Conservation (phyloP, 1,140 invertebrate genomes). For the Aphaenogaster rudis region DNA sequence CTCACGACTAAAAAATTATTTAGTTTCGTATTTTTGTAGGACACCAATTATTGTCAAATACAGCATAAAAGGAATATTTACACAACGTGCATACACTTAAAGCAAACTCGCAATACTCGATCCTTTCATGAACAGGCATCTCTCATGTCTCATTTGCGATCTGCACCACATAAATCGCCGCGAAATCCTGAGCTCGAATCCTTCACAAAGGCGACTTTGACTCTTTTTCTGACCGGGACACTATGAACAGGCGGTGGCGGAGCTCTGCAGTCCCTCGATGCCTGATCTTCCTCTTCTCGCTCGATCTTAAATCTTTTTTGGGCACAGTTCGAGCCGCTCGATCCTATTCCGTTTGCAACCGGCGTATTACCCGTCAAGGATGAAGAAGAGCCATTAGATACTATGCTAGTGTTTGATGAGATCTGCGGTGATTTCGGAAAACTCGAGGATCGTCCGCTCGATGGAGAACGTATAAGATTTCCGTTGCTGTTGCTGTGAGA, state of each 20-base stretch:
- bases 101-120: background rate
- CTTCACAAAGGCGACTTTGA: conserved; percentile 72
- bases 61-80: conserved; percentile 43
- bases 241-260: conserved; percentile 35
- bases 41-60: conserved; percentile 54
- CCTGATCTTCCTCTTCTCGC: conserved; percentile 66
- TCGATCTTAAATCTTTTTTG: conserved; percentile 74
- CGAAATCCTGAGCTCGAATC: conserved; percentile 68
- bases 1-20: background rate
- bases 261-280: conserved; percentile 64
- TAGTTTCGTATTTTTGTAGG: background rate
- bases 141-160: conserved; percentile 62
- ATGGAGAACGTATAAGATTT: conserved; percentile 42
- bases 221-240: conserved; percentile 67
- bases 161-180: conserved; percentile 63
- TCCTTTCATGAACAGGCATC: background rate
- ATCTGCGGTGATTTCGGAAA: conserved; percentile 70
- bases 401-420: conserved; percentile 25
- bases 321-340: conserved; percentile 13
- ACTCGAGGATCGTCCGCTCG: conserved; percentile 31
- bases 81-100: background rate
- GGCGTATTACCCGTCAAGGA: conserved; percentile 29
- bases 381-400: conserved; percentile 57
- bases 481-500: conserved; percentile 54
- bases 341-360: conserved; percentile 35